phyloP scores from a whole-genome alignment of 2,113 vertebrate species.

The Takifugu flavidus region DNA sequence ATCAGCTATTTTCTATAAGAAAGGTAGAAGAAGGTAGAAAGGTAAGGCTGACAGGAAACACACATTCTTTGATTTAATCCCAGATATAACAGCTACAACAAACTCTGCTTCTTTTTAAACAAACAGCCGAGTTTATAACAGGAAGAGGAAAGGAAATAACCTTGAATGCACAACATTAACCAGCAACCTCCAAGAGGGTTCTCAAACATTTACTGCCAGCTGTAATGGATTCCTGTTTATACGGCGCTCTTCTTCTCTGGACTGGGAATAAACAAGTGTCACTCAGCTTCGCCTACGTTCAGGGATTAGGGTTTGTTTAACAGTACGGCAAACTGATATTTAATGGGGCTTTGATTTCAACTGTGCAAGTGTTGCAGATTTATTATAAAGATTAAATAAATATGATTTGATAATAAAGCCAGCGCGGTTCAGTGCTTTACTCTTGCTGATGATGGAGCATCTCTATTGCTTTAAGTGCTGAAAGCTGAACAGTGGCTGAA shows the following conservation, averaged over 20 bases:
- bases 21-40: too few species aligned
- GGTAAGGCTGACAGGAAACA: neutral
- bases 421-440: conserved; percentile 1
- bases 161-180: conserved; percentile 43
- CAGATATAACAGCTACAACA: conserved; percentile 17
- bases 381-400: conserved; percentile 50
- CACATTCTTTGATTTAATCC: conserved; percentile 6
- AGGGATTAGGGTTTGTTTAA: conserved; percentile 59
- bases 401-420: conserved; percentile 17
- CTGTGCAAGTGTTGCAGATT: conserved; percentile 34
- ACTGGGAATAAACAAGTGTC: conserved; percentile 49
- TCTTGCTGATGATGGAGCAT: conserved; percentile 35
- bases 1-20: too few species aligned
- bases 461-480: conserved; percentile 34
- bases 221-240: conserved; percentile 55
- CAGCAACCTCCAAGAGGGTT: conserved; percentile 28
- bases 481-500: conserved; percentile 21
- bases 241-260: conserved; percentile 27
- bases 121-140: conserved; percentile 45
- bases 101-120: conserved; percentile 37
- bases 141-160: conserved; percentile 45
- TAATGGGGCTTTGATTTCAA: conserved; percentile 53
- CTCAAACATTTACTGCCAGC: conserved; percentile 39
- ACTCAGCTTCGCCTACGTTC: conserved; percentile 10
- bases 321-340: conserved; percentile 16